A percentile compares a stretch with the other conserved stretches of the same genome.
These are phyloP conservation scores for Cavia aperea DNA, from an alignment of 2,113 vertebrate genomes.

Conservation along the genomic window DNA sequence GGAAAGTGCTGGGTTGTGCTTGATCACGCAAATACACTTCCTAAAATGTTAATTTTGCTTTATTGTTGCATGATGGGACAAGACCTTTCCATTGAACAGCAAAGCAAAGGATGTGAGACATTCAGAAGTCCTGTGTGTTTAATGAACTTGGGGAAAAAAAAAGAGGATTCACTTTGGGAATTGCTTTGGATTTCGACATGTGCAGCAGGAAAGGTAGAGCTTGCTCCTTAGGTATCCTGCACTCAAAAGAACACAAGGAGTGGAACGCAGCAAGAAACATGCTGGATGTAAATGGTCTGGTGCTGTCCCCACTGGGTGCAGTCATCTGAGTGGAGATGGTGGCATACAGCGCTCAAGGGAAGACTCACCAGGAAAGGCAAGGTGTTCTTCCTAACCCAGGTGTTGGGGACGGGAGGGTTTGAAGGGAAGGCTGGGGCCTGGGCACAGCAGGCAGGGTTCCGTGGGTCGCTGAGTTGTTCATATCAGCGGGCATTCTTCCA, in stretches of 20 bases:
- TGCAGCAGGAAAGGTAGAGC: not conserved
- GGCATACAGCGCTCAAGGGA: slow-evolving; percentile 77
- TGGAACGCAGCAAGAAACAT: not conserved
- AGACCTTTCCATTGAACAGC: not conserved
- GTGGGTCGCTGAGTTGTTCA: slow-evolving; percentile 64
- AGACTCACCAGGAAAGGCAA: slow-evolving; percentile 81
- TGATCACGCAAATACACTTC: not conserved
- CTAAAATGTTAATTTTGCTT: not conserved
- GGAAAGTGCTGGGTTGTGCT: not conserved
- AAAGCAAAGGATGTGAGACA: not conserved
- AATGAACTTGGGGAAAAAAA: not conserved
- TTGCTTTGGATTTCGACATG: not conserved
- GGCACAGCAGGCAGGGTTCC: slow-evolving; percentile 53
- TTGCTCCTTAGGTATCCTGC: not conserved
- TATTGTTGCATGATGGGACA: not conserved
- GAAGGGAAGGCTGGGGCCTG: slow-evolving; percentile 61
- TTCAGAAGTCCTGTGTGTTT: not conserved
- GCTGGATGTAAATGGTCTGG: slow-evolving; percentile 52
- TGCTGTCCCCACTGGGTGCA: slow-evolving; percentile 73
- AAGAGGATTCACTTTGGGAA: not conserved
- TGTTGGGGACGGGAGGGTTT: slow-evolving; percentile 80
- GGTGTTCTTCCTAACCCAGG: slow-evolving; percentile 88
- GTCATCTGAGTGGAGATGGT: slow-evolving; percentile 77
- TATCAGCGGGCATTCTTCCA: slow-evolving; percentile 53
- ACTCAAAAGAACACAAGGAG: not conserved